Percentiles rank a stretch among this genome's conserved stretches.
These are phyloP conservation scores for Cladopsammia gracilis DNA, from an alignment of 64 coral and sea anemone genomes.

Conservation along the genomic window DNA sequence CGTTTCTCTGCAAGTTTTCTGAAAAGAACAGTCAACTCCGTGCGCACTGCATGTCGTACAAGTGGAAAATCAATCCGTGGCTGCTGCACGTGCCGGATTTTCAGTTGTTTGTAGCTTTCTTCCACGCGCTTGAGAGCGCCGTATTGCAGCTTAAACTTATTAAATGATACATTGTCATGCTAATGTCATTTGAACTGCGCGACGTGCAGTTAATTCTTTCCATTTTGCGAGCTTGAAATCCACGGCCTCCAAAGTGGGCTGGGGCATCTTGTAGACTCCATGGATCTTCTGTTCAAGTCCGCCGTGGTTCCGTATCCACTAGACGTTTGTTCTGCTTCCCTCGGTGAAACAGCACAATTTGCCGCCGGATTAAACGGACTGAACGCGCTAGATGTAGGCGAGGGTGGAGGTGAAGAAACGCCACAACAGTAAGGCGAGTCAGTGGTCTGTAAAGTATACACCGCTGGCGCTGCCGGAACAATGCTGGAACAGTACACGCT, in stretches of 20 bases:
- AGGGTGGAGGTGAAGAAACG: conserved; percentile 2
- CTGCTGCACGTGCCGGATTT: neutral
- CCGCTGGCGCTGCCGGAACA: neutral
- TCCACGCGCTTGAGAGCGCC: neutral
- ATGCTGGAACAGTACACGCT: neutral
- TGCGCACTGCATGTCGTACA: neutral
- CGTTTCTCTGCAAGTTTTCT: neutral
- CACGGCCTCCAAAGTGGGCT: conserved; percentile 37
- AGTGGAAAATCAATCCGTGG: neutral
- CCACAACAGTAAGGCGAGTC: neutral
- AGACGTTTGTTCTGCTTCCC: neutral
- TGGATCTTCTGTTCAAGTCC: neutral
- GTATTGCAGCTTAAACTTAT: neutral
- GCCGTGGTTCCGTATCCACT: neutral
- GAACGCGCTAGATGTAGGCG: conserved; percentile 30
- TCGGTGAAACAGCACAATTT: neutral
- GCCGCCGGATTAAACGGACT: neutral
- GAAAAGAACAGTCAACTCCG: conserved; percentile 17
- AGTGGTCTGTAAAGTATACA: conserved; percentile 1
- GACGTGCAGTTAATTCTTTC: neutral
- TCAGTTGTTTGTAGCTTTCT: neutral
- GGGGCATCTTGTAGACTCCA: neutral
- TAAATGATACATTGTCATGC: neutral
- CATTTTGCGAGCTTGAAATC: neutral
- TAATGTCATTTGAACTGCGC: neutral